Conservation (phyloP, 2,797 vertebrate genomes). For the Todus mexicanus region DNA sequence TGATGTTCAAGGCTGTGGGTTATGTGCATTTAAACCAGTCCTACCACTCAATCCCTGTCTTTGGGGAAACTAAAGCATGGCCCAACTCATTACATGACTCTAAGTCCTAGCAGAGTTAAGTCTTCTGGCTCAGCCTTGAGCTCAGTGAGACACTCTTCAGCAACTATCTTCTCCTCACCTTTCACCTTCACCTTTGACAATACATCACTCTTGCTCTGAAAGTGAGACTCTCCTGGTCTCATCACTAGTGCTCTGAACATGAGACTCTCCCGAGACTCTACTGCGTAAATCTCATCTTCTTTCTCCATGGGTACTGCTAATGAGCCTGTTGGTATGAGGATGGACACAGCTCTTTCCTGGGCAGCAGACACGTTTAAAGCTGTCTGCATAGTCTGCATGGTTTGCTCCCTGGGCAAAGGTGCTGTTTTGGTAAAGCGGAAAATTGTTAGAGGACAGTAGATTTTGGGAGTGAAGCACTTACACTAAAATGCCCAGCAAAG, state of each 20-base stretch:
- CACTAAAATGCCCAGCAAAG: background rate
- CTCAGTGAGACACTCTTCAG: background rate
- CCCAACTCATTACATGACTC: background rate
- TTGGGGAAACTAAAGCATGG: background rate
- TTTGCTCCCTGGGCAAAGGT: background rate
- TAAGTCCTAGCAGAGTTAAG: background rate
- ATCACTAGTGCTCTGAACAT: too few relatives aligned
- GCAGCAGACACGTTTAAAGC: background rate
- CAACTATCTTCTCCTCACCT: background rate
- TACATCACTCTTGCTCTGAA: background rate
- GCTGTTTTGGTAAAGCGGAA: background rate
- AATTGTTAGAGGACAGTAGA: background rate
- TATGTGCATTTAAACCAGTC: background rate
- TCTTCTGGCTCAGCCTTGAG: background rate
- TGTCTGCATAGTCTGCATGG: background rate
- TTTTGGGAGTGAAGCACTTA: background rate
- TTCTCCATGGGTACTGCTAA: background rate
- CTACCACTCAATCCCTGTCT: background rate
- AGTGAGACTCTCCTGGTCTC: background rate
- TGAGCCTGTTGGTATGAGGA: background rate
- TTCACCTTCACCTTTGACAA: background rate
- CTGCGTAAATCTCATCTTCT: background rate
- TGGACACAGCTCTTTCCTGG: background rate
- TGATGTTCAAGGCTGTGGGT: background rate
- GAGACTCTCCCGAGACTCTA: background rate